Evolutionary conservation across 2,113 vertebrate genomes (phyloP).

Genomic region (Saccopteryx leptura): DNA sequence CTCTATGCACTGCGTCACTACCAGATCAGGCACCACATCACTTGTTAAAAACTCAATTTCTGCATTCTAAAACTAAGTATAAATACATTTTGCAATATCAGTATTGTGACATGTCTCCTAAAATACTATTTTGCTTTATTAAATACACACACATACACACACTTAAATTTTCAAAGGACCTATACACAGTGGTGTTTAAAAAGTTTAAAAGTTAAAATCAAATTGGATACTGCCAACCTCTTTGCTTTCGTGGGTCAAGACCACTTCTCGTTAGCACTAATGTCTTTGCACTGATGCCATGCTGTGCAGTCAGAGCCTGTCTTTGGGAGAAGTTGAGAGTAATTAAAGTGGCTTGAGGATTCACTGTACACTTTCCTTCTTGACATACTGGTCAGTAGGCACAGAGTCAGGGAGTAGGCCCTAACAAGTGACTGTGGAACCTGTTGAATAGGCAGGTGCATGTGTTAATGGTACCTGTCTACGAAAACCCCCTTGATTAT

Average conservation of each 20-base stretch:
- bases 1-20: too few species aligned
- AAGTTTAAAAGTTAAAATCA: background rate
- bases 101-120: background rate
- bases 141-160: background rate
- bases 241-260: background rate
- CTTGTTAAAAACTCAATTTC: background rate
- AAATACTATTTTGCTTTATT: background rate
- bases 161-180: background rate
- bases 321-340: background rate
- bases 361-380: background rate
- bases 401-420: background rate
- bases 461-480: background rate
- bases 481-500: background rate
- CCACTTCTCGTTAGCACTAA: background rate
- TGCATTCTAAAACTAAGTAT: background rate
- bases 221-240: background rate
- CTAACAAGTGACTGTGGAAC: background rate
- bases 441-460: background rate
- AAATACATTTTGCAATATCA: background rate
- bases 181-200: background rate
- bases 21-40: background rate
- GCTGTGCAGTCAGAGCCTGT: background rate
- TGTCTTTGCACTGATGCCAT: background rate
- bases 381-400: background rate
- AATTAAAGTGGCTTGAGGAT: background rate